phyloP scores from a whole-genome alignment of 1,140 invertebrate species.

The Maconellicoccus hirsutus region DNA sequence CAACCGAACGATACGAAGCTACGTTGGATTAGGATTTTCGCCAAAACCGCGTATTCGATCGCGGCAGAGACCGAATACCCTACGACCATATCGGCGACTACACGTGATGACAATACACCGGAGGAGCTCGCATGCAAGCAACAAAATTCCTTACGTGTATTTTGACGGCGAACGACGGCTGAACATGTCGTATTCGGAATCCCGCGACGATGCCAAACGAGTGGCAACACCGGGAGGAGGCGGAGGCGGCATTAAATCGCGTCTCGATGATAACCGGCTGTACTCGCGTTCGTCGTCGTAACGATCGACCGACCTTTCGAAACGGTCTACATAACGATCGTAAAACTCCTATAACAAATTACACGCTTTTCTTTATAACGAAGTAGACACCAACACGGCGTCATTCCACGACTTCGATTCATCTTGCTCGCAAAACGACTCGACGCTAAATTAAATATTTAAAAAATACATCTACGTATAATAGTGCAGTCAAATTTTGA shows the following conservation, averaged over 20 bases:
- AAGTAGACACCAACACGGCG: conserved; percentile 13
- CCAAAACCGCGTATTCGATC: conserved; percentile 28
- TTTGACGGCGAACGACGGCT: conserved; percentile 55
- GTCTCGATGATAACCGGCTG: conserved; percentile 46
- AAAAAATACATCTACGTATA: no score
- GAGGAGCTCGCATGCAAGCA: conserved; percentile 20
- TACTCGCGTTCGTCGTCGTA: conserved; percentile 59
- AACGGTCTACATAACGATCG: neutral
- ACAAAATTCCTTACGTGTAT: conserved; percentile 39
- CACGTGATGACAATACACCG: neutral
- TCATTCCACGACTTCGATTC: no score
- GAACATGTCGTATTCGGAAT: conserved; percentile 60
- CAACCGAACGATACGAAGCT: no score
- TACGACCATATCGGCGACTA: conserved; percentile 26
- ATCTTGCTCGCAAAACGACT: no score
- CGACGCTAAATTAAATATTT: no score
- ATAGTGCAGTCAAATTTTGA: no score
- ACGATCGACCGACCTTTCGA: conserved; percentile 60
- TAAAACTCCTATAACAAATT: neutral
- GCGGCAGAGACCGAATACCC: conserved; percentile 37
- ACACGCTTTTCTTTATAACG: conserved; percentile 10
- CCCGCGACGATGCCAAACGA: conserved; percentile 25
- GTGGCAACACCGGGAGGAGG: conserved; percentile 38
- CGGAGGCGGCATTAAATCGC: conserved; percentile 51
- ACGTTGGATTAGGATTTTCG: neutral